Conservation (phyloP, 2,797 vertebrate genomes). For the Platalea minor region DNA sequence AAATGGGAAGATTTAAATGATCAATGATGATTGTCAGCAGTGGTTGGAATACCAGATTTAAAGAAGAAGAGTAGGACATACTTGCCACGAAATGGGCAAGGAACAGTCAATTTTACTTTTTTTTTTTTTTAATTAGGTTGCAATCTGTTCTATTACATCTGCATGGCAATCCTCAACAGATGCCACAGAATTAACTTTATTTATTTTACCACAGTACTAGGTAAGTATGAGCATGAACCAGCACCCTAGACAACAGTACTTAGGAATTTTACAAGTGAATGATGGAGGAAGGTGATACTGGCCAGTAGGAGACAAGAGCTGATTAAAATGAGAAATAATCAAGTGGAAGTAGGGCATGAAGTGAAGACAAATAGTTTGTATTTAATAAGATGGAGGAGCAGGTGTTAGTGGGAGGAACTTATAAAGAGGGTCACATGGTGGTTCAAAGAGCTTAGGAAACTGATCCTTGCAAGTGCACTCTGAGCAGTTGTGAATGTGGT, state of each 20-base stretch:
- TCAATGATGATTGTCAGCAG: background rate
- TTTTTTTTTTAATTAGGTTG: background rate
- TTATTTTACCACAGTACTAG: background rate
- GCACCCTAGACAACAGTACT: background rate
- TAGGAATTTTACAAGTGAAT: background rate
- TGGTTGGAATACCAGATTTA: background rate
- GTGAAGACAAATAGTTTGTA: background rate
- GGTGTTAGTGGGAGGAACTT: background rate
- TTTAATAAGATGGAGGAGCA: background rate
- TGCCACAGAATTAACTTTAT: background rate
- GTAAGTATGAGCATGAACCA: background rate
- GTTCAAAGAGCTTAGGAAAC: background rate
- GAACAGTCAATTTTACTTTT: background rate
- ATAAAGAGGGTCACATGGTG: background rate
- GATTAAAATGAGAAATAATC: background rate
- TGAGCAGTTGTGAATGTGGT: background rate
- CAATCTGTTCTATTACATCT: background rate
- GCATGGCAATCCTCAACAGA: background rate
- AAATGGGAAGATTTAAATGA: background rate
- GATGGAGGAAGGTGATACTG: background rate
- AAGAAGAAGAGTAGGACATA: background rate
- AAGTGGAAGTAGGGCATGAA: background rate
- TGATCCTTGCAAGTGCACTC: background rate
- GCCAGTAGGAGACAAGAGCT: background rate
- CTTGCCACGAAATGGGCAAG: background rate